phyloP scores from a whole-genome alignment of 2,797 vertebrate genomes.

The Ptychobarbus kaznakovi region DNA sequence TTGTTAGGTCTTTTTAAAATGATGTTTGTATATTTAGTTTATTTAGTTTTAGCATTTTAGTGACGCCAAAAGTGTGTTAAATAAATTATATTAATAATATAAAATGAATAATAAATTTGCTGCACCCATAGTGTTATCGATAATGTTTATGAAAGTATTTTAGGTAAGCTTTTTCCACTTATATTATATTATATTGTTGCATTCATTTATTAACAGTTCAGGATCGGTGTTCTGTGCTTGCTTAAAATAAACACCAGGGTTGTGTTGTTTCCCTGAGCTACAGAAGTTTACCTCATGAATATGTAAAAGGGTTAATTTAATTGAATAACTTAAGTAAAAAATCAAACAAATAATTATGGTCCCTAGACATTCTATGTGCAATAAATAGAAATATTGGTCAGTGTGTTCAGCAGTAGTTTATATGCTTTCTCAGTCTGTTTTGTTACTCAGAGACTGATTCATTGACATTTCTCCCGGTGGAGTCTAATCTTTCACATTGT shows the following conservation, averaged over 20 bases:
- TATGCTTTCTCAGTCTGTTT: constrained; percentile 32
- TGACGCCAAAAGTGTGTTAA: neutral
- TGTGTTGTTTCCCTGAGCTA: constrained; percentile 15
- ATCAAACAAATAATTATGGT: neutral
- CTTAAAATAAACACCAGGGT: neutral
- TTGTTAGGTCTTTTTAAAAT: neutral
- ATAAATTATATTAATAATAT: no score
- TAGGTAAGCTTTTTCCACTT: neutral
- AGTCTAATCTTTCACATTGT: constrained; percentile 33
- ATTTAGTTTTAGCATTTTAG: neutral
- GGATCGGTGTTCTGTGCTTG: neutral
- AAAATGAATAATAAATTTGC: neutral
- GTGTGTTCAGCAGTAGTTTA: neutral
- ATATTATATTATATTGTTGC: neutral
- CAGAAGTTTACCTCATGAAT: constrained; percentile 24
- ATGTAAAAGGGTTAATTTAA: constrained; percentile 13
- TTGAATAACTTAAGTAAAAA: neutral
- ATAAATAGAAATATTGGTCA: constrained; percentile 16
- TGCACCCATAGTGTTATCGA: neutral
- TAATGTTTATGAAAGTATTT: neutral
- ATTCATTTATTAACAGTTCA: neutral
- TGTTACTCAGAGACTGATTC: constrained; percentile 35
- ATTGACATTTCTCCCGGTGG: constrained; percentile 41
- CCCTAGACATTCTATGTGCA: neutral
- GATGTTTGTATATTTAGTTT: neutral